phyloP scores from a whole-genome alignment of 1,140 invertebrate species.

The Trichoplusia ni region DNA sequence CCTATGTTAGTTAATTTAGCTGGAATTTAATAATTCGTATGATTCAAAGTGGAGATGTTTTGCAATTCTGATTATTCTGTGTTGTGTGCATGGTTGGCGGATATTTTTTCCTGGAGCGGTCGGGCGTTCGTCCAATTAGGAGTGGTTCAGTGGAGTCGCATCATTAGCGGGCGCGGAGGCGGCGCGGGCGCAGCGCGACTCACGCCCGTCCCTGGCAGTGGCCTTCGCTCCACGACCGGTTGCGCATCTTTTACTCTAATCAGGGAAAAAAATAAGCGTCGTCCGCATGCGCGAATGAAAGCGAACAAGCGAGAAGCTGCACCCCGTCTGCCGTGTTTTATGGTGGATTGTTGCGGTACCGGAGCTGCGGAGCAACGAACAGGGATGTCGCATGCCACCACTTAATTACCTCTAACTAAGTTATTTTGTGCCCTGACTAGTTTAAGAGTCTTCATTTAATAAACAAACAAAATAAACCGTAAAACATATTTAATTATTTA shows the following conservation, averaged over 20 bases:
- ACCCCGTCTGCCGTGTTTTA: conserved; percentile 68
- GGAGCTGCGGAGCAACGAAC: conserved; percentile 41
- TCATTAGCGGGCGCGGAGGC: conserved; percentile 63
- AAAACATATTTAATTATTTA: background rate
- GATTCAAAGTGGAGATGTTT: conserved; percentile 36
- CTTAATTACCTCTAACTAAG: conserved; percentile 11
- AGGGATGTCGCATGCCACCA: conserved; percentile 40
- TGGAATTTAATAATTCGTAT: conserved; percentile 45
- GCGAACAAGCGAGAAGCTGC: conserved; percentile 69
- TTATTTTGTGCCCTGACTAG: background rate
- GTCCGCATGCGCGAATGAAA: conserved; percentile 71
- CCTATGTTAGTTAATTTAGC: conserved; percentile 27
- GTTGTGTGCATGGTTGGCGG: conserved; percentile 50
- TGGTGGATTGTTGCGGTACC: conserved; percentile 70
- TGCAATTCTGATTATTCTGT: conserved; percentile 49
- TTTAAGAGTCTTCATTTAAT: background rate
- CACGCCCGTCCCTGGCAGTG: conserved; percentile 59
- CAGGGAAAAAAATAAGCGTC: conserved; percentile 73
- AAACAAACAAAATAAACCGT: conserved; percentile 19
- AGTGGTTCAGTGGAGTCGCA: conserved; percentile 66
- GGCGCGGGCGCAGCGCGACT: conserved; percentile 50
- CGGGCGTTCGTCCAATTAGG: conserved; percentile 72
- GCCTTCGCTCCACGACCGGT: conserved; percentile 74
- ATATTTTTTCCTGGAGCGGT: conserved; percentile 68
- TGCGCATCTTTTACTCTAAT: conserved; percentile 78